Conservation (phyloP, 2,113 vertebrate species). For the Chunga burmeisteri region DNA sequence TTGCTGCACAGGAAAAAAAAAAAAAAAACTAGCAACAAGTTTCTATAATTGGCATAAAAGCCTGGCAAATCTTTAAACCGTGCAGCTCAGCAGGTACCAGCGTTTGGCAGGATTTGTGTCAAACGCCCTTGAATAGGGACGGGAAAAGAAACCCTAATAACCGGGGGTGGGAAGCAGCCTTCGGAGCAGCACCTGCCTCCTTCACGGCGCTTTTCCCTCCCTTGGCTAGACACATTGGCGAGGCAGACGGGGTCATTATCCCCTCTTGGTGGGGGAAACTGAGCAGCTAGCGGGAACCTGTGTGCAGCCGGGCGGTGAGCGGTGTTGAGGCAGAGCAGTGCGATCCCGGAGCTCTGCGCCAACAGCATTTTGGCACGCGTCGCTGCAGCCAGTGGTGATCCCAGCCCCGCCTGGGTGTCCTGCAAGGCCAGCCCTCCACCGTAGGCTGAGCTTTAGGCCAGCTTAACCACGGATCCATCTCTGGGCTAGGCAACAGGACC, state of each 20-base stretch:
- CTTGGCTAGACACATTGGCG: accelerated
- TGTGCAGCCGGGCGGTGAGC: not conserved
- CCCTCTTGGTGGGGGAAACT: not conserved
- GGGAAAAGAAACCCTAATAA: not conserved
- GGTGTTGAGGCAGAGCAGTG: accelerated
- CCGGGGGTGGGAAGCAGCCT: not conserved
- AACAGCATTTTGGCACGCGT: accelerated
- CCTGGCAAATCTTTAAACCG: slow-evolving; percentile 36
- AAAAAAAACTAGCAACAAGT: not conserved
- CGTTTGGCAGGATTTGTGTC: not conserved
- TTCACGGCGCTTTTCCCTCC: not conserved
- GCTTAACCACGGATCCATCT: not conserved
- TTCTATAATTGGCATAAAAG: slow-evolving; percentile 36
- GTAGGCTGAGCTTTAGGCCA: not conserved
- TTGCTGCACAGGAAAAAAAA: not conserved
- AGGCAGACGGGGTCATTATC: accelerated
- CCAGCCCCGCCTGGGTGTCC: not conserved
- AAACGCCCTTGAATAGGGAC: not conserved
- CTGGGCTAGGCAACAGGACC: not conserved
- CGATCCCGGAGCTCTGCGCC: accelerated
- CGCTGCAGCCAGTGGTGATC: accelerated
- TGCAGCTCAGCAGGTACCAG: not conserved
- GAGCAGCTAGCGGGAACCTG: not conserved
- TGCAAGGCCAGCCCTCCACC: not conserved
- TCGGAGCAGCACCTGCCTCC: not conserved